These are phyloP conservation scores for Brachypodius melanocephalos DNA, from an alignment of 2,113 vertebrate species.

Conservation along the genomic window DNA sequence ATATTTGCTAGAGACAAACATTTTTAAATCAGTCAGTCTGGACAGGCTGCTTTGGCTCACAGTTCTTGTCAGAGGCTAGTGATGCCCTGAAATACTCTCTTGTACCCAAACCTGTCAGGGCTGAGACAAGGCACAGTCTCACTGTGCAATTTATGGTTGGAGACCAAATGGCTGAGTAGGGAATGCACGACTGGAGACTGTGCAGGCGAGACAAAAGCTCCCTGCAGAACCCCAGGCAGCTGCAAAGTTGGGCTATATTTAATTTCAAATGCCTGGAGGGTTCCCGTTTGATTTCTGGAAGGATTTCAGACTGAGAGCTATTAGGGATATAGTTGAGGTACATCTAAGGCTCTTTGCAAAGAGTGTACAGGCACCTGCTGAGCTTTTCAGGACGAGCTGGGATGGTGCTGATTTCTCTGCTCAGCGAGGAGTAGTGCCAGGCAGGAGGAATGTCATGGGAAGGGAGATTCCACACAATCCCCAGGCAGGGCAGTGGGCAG, in stretches of 20 bases:
- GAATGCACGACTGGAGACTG: background rate
- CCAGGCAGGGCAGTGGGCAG: background rate
- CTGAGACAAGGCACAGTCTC: background rate
- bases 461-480: rapidly evolving
- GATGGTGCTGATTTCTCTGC: background rate
- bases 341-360: background rate
- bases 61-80: background rate
- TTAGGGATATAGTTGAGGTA: background rate
- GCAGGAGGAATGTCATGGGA: background rate
- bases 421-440: background rate
- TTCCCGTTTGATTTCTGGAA: background rate
- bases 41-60: background rate
- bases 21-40: background rate
- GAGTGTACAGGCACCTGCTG: rapidly evolving
- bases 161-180: background rate
- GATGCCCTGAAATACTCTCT: background rate
- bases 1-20: background rate
- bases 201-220: background rate
- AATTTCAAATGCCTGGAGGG: background rate
- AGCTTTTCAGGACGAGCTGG: background rate
- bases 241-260: background rate
- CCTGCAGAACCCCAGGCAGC: background rate
- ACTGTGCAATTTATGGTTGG: background rate
- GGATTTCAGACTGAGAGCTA: background rate
- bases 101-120: background rate